Conservation (phyloP, 2,113 vertebrate species). For the Indri indri region DNA sequence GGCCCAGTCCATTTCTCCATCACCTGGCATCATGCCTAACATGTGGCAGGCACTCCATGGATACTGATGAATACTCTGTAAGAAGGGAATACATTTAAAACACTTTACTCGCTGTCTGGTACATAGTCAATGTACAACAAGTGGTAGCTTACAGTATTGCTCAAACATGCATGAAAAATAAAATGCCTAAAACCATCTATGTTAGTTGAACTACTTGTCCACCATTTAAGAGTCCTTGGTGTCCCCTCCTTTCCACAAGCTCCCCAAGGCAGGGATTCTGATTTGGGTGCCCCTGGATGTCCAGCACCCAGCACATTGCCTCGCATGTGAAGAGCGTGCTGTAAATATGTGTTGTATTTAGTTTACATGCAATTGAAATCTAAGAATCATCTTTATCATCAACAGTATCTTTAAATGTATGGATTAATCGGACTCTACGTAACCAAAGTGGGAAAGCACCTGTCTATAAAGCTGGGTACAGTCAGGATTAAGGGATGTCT, state of each 20-base stretch:
- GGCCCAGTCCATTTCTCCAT: neutral
- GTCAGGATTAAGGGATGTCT: fast-evolving
- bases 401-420: neutral
- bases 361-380: neutral
- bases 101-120: fast-evolving
- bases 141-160: neutral
- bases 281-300: neutral
- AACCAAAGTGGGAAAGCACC: neutral
- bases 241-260: fast-evolving
- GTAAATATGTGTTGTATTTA: neutral
- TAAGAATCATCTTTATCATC: neutral
- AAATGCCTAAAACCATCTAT: neutral
- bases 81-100: neutral
- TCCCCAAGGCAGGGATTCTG: neutral
- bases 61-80: neutral
- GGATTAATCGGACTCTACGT: fast-evolving
- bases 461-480: neutral
- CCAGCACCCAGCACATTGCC: neutral
- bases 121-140: fast-evolving
- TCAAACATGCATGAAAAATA: neutral
- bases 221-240: neutral
- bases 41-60: fast-evolving
- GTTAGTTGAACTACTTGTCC: neutral
- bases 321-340: neutral
- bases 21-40: neutral